Percentiles rank a stretch among this genome's conserved stretches.
Evolutionary conservation across 2,113 vertebrate species (phyloP).

Genomic region (Stictonetta naevosa): DNA sequence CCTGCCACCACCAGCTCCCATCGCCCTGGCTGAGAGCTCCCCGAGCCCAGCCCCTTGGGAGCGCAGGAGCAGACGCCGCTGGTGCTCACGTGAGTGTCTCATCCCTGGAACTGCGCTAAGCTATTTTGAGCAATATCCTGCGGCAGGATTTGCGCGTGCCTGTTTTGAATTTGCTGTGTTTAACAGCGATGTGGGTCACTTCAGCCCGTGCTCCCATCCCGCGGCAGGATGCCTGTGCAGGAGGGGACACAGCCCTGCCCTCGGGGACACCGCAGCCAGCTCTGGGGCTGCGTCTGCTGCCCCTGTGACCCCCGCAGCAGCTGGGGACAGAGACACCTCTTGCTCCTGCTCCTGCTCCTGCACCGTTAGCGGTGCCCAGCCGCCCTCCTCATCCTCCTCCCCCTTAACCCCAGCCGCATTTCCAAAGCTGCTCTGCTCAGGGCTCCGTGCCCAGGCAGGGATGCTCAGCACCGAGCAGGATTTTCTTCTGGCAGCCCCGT

Average conservation of each 20-base stretch:
- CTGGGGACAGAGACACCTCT: not conserved
- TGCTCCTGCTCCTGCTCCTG: not conserved
- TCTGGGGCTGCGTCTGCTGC: not conserved
- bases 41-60: not conserved
- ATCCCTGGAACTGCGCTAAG: not conserved
- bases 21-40: fast-evolving
- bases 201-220: not conserved
- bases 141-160: not conserved
- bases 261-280: not conserved
- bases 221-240: fast-evolving
- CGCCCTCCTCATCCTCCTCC: not conserved
- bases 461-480: not conserved
- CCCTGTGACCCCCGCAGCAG: fast-evolving
- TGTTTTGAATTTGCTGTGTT: not conserved
- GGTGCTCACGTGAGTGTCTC: fast-evolving
- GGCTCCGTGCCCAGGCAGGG: not conserved
- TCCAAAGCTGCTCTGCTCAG: fast-evolving
- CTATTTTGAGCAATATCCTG: not conserved
- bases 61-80: not conserved
- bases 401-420: not conserved
- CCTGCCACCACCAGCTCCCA: not conserved
- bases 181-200: not conserved
- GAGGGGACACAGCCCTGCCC: not conserved
- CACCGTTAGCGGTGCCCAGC: not conserved
- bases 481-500: not conserved